A percentile compares a stretch with the other conserved stretches of the same genome.
Evolutionary conservation across 2,797 vertebrate genomes (phyloP).

Genomic region (Mico argentatus): DNA sequence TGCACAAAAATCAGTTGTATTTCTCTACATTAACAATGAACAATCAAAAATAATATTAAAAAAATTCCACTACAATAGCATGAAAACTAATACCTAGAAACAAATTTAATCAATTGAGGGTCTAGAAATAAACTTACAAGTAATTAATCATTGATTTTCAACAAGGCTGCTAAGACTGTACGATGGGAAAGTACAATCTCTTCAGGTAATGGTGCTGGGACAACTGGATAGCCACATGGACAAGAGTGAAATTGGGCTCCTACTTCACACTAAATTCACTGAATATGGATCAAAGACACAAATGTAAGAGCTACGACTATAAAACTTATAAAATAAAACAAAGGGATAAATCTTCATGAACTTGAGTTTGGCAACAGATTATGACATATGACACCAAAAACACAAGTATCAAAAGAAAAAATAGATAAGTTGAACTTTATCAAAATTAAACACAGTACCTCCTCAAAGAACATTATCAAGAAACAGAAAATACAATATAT

Average conservation of each 20-base stretch:
- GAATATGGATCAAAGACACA: background rate
- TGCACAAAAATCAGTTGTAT: background rate
- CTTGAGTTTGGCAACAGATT: background rate
- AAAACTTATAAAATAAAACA: background rate
- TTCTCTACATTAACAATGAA: background rate
- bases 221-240: background rate
- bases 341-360: background rate
- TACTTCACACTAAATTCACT: background rate
- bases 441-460: background rate
- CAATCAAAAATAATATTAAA: background rate
- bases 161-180: background rate
- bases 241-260: background rate
- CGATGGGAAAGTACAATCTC: background rate
- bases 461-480: background rate
- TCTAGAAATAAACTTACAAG: background rate
- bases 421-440: background rate
- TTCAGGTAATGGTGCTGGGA: background rate
- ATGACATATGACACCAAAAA: background rate
- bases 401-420: background rate
- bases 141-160: background rate
- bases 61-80: background rate
- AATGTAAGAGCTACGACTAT: background rate
- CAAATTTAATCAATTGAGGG: background rate
- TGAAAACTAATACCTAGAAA: background rate
- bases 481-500: background rate